Base-by-base conservation (phyloP, 2,888 invertebrate species). In the Limenitis camilla region DNA sequence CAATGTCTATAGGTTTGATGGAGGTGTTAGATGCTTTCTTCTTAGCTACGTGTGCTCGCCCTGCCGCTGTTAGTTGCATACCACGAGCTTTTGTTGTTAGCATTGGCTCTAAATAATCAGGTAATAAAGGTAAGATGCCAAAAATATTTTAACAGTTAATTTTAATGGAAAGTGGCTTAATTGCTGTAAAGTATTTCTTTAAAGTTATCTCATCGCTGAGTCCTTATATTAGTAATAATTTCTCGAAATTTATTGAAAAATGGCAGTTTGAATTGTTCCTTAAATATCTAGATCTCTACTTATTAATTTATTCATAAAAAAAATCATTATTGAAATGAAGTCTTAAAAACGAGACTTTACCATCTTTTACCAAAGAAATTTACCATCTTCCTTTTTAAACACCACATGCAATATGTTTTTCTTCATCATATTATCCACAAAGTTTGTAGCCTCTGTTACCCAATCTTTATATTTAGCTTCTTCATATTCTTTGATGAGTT, bases 401-500 rank as follows among this genome's bases (percentile, higher is more conserved):
- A 85, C 80, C 7, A 93, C 88, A 61, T 85, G 90, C 9, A 95
- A 71, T 29, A 95, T 88, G 61, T 91, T 92, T 65, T 90, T 91
- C 64, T 91, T 91, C 89, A 95, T 91, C 38, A 91, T 89, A 31
- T 87, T 89, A 38, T 92, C 91, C 2, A 95, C 90, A 8, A 91
- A 83, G 3, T 86, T 81, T 0, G 91, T 89, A 0, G 93, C 92
- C 6, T 85, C 88, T 1, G 90, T 82, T 11, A 91, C 77, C 92
- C 95, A 97, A n/a, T 90, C 88, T 35, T 90, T 90, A 64, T 91
- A 94, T 65, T 93, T 93, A 0, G 71, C 65, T 30, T 93, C 91
- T 73, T 96, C 96, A 67, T 92, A 96, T 1, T 88, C 83, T 66
- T 91, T 93, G 83, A 97, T 91, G 36, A 90, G 82, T 64, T 92